A percentile compares a stretch with the other conserved stretches of the same genome.
Conservation (phyloP, 2,888 invertebrate species). For the Aleiodes alternator region DNA sequence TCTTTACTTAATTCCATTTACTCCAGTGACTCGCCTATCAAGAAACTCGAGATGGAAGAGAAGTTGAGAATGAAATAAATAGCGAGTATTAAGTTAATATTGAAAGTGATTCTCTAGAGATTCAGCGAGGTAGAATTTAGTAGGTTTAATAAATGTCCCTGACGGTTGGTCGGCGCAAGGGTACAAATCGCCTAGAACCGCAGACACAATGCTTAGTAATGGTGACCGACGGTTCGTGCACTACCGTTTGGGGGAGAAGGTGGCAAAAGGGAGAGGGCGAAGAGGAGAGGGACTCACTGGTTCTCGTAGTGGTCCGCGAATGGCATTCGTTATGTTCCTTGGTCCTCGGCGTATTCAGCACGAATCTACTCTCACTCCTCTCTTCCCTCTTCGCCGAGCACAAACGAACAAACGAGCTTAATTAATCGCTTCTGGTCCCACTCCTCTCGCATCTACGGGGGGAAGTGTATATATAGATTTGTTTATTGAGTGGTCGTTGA, state of each 20-base stretch:
- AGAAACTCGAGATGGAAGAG: slow-evolving; percentile 5
- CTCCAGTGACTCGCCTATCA: too few species aligned
- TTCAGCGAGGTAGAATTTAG: slow-evolving; percentile 46
- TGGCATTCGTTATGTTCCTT: slow-evolving; percentile 68
- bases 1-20: too few species aligned
- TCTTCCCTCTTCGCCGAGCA: slow-evolving; percentile 59
- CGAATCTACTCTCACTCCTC: slow-evolving; percentile 63
- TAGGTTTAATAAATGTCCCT: slow-evolving; percentile 69
- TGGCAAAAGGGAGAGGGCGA: slow-evolving; percentile 23
- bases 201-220: slow-evolving; percentile 73
- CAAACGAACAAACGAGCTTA: slow-evolving; percentile 70
- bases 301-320: slow-evolving; percentile 56
- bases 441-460: neutral
- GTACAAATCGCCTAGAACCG: slow-evolving; percentile 71
- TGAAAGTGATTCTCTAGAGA: slow-evolving; percentile 36
- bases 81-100: slow-evolving; percentile 30
- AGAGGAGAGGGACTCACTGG: slow-evolving; percentile 44
- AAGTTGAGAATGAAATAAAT: slow-evolving; percentile 34
- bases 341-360: slow-evolving; percentile 57
- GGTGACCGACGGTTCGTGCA: slow-evolving; percentile 66
- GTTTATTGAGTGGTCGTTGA: slow-evolving; percentile 48
- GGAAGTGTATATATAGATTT: neutral
- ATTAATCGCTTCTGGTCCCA: slow-evolving; percentile 63
- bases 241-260: slow-evolving; percentile 44
- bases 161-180: slow-evolving; percentile 65